Conservation (phyloP, 2,888 invertebrate species). For the Drosophila picticornis region DNA sequence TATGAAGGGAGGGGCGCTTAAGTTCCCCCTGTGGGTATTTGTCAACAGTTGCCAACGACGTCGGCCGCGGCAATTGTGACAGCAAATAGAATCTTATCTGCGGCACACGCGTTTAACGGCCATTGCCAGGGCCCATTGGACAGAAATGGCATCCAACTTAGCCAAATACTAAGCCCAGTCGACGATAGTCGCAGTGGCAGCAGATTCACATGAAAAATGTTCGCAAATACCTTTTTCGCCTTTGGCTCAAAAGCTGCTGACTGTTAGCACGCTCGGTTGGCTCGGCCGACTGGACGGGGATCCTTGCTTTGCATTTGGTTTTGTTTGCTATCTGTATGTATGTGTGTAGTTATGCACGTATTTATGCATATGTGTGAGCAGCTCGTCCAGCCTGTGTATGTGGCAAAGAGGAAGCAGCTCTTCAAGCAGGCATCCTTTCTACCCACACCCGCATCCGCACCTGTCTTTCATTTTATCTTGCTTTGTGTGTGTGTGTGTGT, state of each 20-base stretch:
- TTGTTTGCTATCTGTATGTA: conserved; percentile 62
- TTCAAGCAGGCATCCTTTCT: conserved; percentile 8
- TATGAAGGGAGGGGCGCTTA: not conserved
- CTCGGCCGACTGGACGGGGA: conserved; percentile 16
- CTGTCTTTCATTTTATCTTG: conserved; percentile 56
- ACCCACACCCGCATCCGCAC: conserved; percentile 44
- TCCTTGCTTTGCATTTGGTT: conserved; percentile 50
- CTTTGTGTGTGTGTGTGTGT: conserved; percentile 24
- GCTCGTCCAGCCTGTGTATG: conserved; percentile 1
- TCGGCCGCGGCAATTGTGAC: conserved; percentile 50
- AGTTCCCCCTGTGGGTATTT: conserved; percentile 67
- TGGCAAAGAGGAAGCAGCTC: conserved; percentile 19
- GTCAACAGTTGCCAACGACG: conserved; percentile 62
- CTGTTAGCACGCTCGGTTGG: conserved; percentile 67
- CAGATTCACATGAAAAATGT: conserved; percentile 70
- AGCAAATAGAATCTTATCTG: conserved; percentile 75
- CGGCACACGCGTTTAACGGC: conserved; percentile 58
- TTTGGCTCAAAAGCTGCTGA: conserved; percentile 69
- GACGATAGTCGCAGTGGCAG: conserved; percentile 34
- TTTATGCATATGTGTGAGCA: conserved; percentile 13
- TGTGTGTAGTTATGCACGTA: conserved; percentile 10
- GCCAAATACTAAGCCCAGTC: conserved; percentile 39
- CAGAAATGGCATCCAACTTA: conserved; percentile 20
- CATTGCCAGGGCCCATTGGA: conserved; percentile 42
- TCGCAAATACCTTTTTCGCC: conserved; percentile 71